These are phyloP conservation scores for Drosophila ogumai DNA, from an alignment of 1,140 invertebrate genomes.

Conservation along the genomic window DNA sequence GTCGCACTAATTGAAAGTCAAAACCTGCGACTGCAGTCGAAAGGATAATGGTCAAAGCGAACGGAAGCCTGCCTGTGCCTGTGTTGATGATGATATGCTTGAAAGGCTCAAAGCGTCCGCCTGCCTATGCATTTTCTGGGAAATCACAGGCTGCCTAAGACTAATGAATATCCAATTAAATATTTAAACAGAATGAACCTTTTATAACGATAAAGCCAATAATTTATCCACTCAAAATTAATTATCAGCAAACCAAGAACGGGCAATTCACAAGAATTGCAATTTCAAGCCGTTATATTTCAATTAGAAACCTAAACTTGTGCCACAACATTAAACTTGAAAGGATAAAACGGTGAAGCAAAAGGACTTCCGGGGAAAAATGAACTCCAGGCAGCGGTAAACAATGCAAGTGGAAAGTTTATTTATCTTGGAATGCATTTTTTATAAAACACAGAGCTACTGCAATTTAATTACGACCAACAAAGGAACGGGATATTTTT, in stretches of 20 bases:
- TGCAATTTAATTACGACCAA: not conserved
- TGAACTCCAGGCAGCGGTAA: not conserved
- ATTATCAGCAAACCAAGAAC: not conserved
- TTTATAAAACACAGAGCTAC: not conserved
- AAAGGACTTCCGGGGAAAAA: constrained; percentile 1
- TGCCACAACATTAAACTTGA: not conserved
- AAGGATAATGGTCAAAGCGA: constrained; percentile 8
- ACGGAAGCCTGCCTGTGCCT: not conserved
- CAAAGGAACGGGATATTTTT: not conserved
- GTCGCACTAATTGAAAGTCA: constrained; percentile 7
- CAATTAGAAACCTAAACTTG: not conserved
- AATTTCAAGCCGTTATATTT: not conserved
- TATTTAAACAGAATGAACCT: not conserved
- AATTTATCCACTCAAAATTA: not conserved
- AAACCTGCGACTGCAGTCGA: constrained; percentile 10
- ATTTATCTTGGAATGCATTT: not conserved
- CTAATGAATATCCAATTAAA: constrained; percentile 1
- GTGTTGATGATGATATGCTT: not conserved
- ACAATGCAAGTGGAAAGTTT: not conserved
- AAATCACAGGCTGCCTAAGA: not conserved
- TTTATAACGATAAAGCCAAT: not conserved
- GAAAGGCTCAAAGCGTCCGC: not conserved
- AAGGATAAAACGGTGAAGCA: not conserved
- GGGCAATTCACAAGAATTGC: not conserved
- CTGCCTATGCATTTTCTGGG: constrained; percentile 1